phyloP scores from a whole-genome alignment of 2,888 invertebrate genomes.

The Aphodius granarius region DNA sequence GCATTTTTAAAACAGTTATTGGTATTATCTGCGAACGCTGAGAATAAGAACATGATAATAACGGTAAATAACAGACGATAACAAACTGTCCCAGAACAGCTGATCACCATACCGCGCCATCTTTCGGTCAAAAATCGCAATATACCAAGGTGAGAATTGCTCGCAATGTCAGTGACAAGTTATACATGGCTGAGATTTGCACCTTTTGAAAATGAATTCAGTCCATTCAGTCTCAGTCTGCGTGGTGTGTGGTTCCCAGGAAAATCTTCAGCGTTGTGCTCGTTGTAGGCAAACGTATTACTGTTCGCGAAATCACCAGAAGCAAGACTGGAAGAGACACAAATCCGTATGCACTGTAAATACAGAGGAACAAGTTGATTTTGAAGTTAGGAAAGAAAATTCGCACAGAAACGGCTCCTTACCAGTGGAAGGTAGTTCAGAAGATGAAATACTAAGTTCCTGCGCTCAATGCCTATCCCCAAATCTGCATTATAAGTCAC shows the following conservation, averaged over 20 bases:
- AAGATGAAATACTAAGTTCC: conserved; percentile 68
- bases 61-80: not conserved
- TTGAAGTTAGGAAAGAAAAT: conserved; percentile 26
- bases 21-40: too few relatives aligned
- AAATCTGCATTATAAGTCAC: conserved; percentile 42
- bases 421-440: conserved; percentile 69
- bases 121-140: conserved; percentile 28
- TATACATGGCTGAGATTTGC: conserved; percentile 30
- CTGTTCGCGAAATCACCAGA: conserved; percentile 80
- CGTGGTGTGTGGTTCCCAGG: conserved; percentile 62
- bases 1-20: not conserved
- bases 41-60: not conserved
- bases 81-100: conserved; percentile 16
- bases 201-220: conserved; percentile 44
- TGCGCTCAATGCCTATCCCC: conserved; percentile 56
- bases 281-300: conserved; percentile 75
- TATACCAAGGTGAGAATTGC: conserved; percentile 37
- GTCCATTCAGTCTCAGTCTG: too few relatives aligned
- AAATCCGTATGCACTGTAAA: conserved; percentile 62
- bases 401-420: conserved; percentile 53
- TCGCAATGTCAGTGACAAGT: conserved; percentile 36
- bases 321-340: conserved; percentile 77
- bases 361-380: conserved; percentile 25
- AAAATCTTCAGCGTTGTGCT: conserved; percentile 70
- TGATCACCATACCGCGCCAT: conserved; percentile 31